These are phyloP conservation scores for Dynastes grantii DNA, from an alignment of 2,888 invertebrate species.

Conservation along the genomic window DNA sequence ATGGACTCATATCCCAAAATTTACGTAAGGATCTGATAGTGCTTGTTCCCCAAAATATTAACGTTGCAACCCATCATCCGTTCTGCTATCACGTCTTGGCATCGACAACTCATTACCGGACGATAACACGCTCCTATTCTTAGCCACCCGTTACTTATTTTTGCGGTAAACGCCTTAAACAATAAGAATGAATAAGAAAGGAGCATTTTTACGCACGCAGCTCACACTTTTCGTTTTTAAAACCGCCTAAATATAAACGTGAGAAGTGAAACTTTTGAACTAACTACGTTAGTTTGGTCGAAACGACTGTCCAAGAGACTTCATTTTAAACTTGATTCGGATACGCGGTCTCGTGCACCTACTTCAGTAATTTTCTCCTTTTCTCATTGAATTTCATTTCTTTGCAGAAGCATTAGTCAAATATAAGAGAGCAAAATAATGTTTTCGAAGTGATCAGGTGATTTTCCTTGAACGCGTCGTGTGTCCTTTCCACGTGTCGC, in stretches of 20 bases:
- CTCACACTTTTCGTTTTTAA: constrained; percentile 26
- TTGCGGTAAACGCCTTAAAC: constrained; percentile 33
- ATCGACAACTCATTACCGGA: neutral
- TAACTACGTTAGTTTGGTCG: constrained; percentile 41
- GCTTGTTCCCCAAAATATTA: neutral
- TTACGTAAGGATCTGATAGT: neutral
- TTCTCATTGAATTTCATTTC: neutral
- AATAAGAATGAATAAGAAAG: constrained; percentile 43
- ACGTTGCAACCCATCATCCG: neutral
- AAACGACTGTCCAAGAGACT: constrained; percentile 34
- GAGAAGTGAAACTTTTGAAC: constrained; percentile 36
- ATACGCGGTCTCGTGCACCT: neutral
- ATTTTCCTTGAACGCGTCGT: neutral
- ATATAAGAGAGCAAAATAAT: neutral
- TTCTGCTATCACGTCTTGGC: neutral
- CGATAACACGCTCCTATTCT: constrained; percentile 20
- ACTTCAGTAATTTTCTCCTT: constrained; percentile 26
- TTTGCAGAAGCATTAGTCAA: neutral
- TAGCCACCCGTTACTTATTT: constrained; percentile 7
- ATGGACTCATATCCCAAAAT: neutral
- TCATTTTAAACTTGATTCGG: constrained; percentile 26
- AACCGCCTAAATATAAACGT: constrained; percentile 43
- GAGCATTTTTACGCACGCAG: neutral
- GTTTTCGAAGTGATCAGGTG: neutral
- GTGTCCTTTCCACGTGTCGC: constrained; percentile 8